Conservation (phyloP, 2,888 invertebrate species). For the Andrena minutula region DNA sequence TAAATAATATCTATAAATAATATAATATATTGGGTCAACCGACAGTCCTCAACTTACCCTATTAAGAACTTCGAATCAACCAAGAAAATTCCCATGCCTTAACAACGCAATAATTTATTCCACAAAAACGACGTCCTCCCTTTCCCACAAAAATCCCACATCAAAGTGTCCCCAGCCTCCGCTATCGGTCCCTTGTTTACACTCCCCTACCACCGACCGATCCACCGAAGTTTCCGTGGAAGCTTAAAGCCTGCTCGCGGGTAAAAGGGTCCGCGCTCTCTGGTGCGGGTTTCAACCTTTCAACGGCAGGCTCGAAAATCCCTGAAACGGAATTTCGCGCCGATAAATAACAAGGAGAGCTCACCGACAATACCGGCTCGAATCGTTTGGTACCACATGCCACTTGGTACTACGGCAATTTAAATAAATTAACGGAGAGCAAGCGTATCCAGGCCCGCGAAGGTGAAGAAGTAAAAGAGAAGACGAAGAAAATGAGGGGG, state of each 20-base stretch:
- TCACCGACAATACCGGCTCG: slow-evolving; percentile 79
- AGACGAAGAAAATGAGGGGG: slow-evolving; percentile 16
- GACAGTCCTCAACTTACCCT: too few relatives aligned
- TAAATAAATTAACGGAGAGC: slow-evolving; percentile 81
- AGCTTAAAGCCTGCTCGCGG: background rate
- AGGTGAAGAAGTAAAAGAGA: slow-evolving; percentile 25
- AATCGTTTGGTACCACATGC: slow-evolving; percentile 72
- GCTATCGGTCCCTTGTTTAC: slow-evolving; percentile 5
- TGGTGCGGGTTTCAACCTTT: slow-evolving; percentile 24
- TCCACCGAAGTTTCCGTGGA: background rate
- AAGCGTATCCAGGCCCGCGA: slow-evolving; percentile 58
- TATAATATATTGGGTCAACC: too few relatives aligned
- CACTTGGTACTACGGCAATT: slow-evolving; percentile 77
- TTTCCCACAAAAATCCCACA: background rate
- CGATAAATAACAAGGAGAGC: slow-evolving; percentile 78
- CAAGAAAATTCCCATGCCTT: too few relatives aligned
- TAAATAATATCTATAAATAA: too few relatives aligned
- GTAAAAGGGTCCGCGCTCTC: slow-evolving; percentile 10
- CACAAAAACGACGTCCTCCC: slow-evolving; percentile 16
- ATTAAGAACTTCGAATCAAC: too few relatives aligned
- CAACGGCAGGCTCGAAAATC: slow-evolving; percentile 56
- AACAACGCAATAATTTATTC: background rate
- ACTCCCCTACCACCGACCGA: background rate
- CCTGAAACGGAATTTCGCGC: slow-evolving; percentile 68
- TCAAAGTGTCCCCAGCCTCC: background rate